phyloP scores from a whole-genome alignment of 2,113 vertebrate genomes.

The Zapornia atra region DNA sequence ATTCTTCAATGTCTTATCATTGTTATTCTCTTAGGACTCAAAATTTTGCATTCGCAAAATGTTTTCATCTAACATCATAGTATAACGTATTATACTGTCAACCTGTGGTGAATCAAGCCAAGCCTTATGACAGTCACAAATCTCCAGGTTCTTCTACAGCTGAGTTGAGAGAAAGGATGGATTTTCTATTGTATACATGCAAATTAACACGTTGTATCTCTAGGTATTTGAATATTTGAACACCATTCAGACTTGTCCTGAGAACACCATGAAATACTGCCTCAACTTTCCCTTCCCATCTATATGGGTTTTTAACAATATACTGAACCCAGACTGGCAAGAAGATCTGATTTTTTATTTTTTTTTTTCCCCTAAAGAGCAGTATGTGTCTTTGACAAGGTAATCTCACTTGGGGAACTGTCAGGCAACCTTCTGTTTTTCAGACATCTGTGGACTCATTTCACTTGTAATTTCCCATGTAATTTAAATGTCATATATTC shows the following conservation, averaged over 20 bases:
- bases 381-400: neutral
- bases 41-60: neutral
- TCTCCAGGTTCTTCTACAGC: neutral
- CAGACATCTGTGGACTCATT: neutral
- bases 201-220: neutral
- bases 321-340: neutral
- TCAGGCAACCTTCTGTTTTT: neutral
- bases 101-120: neutral
- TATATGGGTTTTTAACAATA: neutral
- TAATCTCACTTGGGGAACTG: neutral
- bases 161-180: neutral
- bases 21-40: neutral
- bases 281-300: neutral
- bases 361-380: neutral
- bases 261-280: neutral
- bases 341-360: rapidly evolving
- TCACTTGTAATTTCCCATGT: neutral
- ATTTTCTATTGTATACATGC: neutral
- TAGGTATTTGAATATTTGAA: neutral
- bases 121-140: neutral
- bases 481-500: neutral
- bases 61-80: neutral
- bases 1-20: neutral
- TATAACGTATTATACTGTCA: neutral
- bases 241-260: neutral